phyloP scores from a whole-genome alignment of 2,888 invertebrate genomes.

The Drosophila pseudotalamancana region DNA sequence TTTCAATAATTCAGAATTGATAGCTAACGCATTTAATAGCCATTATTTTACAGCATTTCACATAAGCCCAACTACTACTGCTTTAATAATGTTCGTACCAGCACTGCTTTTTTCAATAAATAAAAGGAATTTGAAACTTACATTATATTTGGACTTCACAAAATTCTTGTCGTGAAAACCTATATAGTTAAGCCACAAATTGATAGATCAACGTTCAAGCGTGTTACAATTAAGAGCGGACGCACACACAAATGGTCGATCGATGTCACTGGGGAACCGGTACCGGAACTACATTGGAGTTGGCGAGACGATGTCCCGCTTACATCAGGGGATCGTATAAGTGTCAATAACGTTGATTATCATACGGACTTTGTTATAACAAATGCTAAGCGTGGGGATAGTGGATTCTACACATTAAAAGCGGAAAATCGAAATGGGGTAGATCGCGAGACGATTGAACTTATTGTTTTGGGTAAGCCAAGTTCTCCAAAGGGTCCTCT shows the following conservation, averaged over 20 bases:
- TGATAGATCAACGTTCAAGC: slow-evolving; percentile 94
- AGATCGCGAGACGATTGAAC: slow-evolving; percentile 87
- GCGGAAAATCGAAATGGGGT: slow-evolving; percentile 97
- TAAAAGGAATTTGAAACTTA: not conserved
- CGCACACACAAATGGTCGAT: slow-evolving; percentile 89
- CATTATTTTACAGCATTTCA: slow-evolving; percentile 26
- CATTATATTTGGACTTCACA: not conserved
- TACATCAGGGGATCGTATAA: slow-evolving; percentile 87
- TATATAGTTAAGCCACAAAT: slow-evolving; percentile 96
- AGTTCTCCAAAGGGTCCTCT: slow-evolving; percentile 93
- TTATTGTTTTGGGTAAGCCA: slow-evolving; percentile 94
- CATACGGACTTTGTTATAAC: slow-evolving; percentile 93
- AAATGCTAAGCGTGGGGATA: slow-evolving; percentile 88
- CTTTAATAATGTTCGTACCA: slow-evolving; percentile 47
- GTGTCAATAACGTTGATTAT: slow-evolving; percentile 93
- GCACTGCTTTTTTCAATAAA: not conserved
- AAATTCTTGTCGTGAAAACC: slow-evolving; percentile 85
- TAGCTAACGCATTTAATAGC: not conserved
- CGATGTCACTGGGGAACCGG: slow-evolving; percentile 96
- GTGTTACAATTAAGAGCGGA: slow-evolving; percentile 89
- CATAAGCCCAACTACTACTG: slow-evolving; percentile 32
- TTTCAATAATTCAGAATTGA: not conserved
- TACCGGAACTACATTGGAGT: slow-evolving; percentile 95
- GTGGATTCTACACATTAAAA: slow-evolving; percentile 94
- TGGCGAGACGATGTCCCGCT: slow-evolving; percentile 87